Evolutionary conservation across 2,797 vertebrate genomes (phyloP), one percentile per base, ranked within the genome.

Genomic region (Liparis tanakae): DNA sequence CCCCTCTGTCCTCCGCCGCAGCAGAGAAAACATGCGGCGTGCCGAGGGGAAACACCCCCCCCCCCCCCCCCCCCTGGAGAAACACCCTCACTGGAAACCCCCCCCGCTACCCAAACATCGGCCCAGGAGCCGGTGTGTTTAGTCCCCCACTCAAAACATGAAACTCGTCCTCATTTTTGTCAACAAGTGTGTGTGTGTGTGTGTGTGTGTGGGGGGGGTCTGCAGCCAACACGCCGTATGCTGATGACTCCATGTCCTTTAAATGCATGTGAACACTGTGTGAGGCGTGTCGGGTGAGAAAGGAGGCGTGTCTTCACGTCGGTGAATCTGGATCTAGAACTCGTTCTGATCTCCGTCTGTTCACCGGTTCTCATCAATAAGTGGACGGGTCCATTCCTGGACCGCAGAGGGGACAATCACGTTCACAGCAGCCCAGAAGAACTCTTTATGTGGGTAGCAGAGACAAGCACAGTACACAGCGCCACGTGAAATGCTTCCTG

Each of bases 401-500:
- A 36, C 0, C 1, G 20, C 9, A 48, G 4, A 70, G 62, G 55
- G 36, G 36, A 75, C 12, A 71, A 46, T 64, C 34, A 72, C 46
- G 37, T 65, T 61, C 25, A 59, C 70, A 55, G 67, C 7, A 12
- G 1, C 37, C 57, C 36, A 64, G 76, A 55, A 3, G 25, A 50
- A 71, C 56, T 63, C 60, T 64, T 58, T 70, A 33, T 58, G 57
- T 70, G 10, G 51, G 33, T 41, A 77, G 61, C 72, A 71, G 48
- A 90, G 67, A 88, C 65, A 81, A 90, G 85, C 91, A 94, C 91
- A 86, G 65, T 79, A 93, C 87, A 76, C 91, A 87, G 39, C n/a
- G 69, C 94, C 95, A 95, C 88, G 93, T 90, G 92, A 96, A 96
- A 95, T 90, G 90, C 69, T 63, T 91, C 91, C 85, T 97, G 96